Conservation (phyloP, 1,140 invertebrate species). For the Sminthurides bifidus region DNA sequence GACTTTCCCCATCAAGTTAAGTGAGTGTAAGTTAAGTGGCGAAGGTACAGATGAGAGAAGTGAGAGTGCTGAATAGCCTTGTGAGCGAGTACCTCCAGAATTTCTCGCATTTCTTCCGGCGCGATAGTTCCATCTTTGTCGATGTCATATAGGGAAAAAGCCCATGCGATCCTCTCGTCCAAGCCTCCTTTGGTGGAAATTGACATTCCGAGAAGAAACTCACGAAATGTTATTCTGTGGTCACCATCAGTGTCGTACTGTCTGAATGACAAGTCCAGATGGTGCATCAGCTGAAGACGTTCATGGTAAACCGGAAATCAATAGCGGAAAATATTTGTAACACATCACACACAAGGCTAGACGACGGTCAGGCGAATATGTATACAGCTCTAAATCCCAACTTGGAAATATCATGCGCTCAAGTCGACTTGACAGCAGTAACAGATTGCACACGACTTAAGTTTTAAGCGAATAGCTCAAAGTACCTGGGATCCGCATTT, state of each 20-base stretch:
- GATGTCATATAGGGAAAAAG: conserved; percentile 4
- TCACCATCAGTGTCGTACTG: conserved; percentile 1
- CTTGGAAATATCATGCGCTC: not conserved
- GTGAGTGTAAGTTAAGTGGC: not conserved
- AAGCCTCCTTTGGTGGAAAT: not conserved
- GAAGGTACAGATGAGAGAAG: not conserved
- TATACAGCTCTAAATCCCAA: not conserved
- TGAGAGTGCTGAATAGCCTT: too few species aligned
- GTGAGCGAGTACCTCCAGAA: conserved; percentile 3
- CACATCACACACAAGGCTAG: not conserved
- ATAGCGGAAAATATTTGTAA: not conserved
- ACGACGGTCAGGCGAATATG: not conserved
- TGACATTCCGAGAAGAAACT: conserved; percentile 5
- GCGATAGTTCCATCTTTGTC: not conserved
- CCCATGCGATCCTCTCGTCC: not conserved
- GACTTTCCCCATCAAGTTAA: not conserved
- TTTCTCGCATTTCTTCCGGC: conserved; percentile 4
- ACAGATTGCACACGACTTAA: too few species aligned
- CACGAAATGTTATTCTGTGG: not conserved
- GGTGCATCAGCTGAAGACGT: not conserved
- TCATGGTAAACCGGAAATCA: not conserved
- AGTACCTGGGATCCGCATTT: not conserved
- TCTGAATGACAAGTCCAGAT: conserved; percentile 2
- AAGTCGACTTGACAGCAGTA: not conserved
- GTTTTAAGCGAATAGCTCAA: not conserved